Evolutionary conservation across 2,888 invertebrate species (phyloP), one percentile per base, ranked within the genome.

Genomic region (Drosophila nigricruria): DNA sequence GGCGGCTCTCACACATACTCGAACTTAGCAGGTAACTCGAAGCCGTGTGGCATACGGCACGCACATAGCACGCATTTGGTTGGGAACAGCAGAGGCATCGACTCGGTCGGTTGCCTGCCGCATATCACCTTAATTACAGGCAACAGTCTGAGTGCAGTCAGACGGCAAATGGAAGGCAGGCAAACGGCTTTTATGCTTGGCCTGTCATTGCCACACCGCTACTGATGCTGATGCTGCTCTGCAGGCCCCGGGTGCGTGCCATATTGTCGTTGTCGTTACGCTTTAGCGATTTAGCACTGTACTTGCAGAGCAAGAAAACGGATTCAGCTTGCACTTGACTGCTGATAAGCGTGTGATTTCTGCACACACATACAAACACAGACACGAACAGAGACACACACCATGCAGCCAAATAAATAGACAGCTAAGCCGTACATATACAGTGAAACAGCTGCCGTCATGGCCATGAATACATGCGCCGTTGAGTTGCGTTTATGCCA

Each of bases 101-200:
- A 70, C 66, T 82, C 75, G 79, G 81, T 78, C 63, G 76, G 72
- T 70, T 90, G 87, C 68, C 77, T 82, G 87, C 83, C 77, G 80
- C 87, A 88, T 86, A 88, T 90, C 88, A 89, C 88, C 88, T 89
- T 89, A 90, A 89, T 89, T 90, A 89, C 90, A 88, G 91, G 83
- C 88, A 88, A 76, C 88, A 89, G 88, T 84, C 88, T 89, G 89
- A 72, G 77, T 89, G 82, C 84, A 84, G 82, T 85, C 82, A 84
- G 73, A 79, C 77, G 89, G 84, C 85, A 84, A 84, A 84, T 81
- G 82, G 84, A 88, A 85, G 82, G 77, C 73, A 88, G 77, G 85
- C 88, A 85, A 84, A 89, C 85, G 88, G 82, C 84, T 89, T 84
- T 84, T 78, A 84, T 85, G 84, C 61, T 85, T 74, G 70, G 77